phyloP scores from a whole-genome alignment of 2,888 invertebrate genomes.

The Venustoraphidia nigricollis region DNA sequence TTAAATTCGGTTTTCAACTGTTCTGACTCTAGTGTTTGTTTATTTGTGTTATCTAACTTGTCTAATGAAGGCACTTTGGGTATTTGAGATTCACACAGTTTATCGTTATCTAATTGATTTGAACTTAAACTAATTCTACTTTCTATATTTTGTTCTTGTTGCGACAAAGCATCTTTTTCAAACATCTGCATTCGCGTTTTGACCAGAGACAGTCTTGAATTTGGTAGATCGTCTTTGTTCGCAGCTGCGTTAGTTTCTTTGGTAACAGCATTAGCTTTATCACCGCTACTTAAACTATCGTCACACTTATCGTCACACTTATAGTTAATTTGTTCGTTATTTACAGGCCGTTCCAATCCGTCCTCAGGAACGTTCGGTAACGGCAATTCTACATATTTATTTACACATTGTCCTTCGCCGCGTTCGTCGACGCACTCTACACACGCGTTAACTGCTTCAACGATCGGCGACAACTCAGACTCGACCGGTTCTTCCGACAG shows the following conservation, averaged over 20 bases:
- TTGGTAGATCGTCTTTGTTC: conserved; percentile 11
- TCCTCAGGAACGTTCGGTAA: conserved; percentile 9
- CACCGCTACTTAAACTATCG: conserved; percentile 12
- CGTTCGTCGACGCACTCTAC: neutral
- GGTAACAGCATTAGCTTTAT: conserved; percentile 24
- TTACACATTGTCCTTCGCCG: neutral
- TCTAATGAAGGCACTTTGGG: neutral
- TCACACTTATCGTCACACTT: conserved; percentile 10
- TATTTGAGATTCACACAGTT: no score
- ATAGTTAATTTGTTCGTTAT: neutral
- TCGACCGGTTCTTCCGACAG: neutral
- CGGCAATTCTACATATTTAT: neutral
- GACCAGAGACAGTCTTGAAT: conserved; percentile 20
- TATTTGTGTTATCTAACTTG: conserved; percentile 2
- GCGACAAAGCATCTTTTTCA: conserved; percentile 16
- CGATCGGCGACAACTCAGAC: neutral
- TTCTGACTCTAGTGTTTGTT: conserved; percentile 2
- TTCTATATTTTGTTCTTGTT: no score
- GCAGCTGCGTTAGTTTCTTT: conserved; percentile 21
- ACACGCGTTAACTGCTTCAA: neutral
- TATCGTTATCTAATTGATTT: no score
- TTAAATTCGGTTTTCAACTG: conserved; percentile 25
- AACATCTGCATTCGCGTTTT: conserved; percentile 27
- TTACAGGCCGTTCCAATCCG: conserved; percentile 11
- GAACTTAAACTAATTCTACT: no score